A percentile compares a stretch with the other conserved stretches of the same genome.
Evolutionary conservation across 2,113 vertebrate species (phyloP).

Genomic region (Bos taurus): ARS-UCD2.0 NC_037336.1:52330501-52331000

Average conservation of each 20-base stretch:
- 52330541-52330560: slow-evolving; percentile 84
- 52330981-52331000: neutral
- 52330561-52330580: slow-evolving; percentile 89
- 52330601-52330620: slow-evolving; percentile 85
- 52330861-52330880: slow-evolving; percentile 25
- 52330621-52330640: slow-evolving; percentile 91
- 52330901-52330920: neutral
- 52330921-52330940: neutral
- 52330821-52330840: slow-evolving; percentile 66
- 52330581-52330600: slow-evolving; percentile 89
- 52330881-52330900: neutral
- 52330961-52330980: neutral
- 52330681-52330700: slow-evolving; percentile 86
- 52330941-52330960: neutral
- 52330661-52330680: slow-evolving; percentile 87
- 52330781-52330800: slow-evolving; percentile 77
- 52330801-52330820: slow-evolving; percentile 69
- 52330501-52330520: slow-evolving; percentile 71
- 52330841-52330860: slow-evolving; percentile 25
- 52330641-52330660: slow-evolving; percentile 90
- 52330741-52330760: slow-evolving; percentile 88
- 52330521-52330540: slow-evolving; percentile 87
- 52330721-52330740: slow-evolving; percentile 84
- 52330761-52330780: slow-evolving; percentile 88
- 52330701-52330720: slow-evolving; percentile 85